Evolutionary conservation across 2,113 vertebrate species (phyloP).

Genomic region (Mesembrinibis cayennensis): DNA sequence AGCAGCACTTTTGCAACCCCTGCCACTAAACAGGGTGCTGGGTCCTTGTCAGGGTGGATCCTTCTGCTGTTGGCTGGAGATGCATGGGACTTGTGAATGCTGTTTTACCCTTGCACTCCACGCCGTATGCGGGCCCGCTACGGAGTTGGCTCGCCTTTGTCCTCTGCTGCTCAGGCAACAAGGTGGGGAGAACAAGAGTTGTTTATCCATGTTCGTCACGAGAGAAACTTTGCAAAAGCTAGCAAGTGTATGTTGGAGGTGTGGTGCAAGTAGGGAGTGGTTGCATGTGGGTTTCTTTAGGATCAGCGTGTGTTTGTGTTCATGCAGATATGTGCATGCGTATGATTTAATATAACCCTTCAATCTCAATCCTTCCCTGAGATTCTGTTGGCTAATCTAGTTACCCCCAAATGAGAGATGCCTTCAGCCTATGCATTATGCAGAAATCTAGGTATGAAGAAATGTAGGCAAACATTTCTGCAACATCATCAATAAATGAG

Average conservation of each 20-base stretch:
- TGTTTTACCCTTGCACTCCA: not conserved
- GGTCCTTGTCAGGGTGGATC: not conserved
- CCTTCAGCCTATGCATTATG: constrained; percentile 25
- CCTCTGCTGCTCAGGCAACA: not conserved
- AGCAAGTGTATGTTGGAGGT: not conserved
- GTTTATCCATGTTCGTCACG: not conserved
- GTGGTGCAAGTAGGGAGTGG: not conserved
- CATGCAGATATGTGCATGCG: not conserved
- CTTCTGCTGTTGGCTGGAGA: not conserved
- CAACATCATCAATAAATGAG: constrained; percentile 43
- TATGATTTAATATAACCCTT: not conserved
- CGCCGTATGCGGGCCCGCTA: not conserved
- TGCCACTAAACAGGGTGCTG: not conserved
- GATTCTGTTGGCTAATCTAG: not conserved
- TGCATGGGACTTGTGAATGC: not conserved
- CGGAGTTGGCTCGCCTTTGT: rapidly evolving
- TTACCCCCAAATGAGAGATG: constrained; percentile 9
- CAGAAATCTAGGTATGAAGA: not conserved
- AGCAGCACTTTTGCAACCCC: not conserved
- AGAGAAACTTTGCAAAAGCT: not conserved
- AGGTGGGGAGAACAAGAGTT: not conserved
- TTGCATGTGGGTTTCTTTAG: not conserved
- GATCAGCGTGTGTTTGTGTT: not conserved
- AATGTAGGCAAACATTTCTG: constrained; percentile 37
- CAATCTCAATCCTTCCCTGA: not conserved